A percentile compares a stretch with the other conserved stretches of the same genome.
phyloP scores from a whole-genome alignment of 2,888 invertebrate genomes.

The Trissoscelio sp. region DNA sequence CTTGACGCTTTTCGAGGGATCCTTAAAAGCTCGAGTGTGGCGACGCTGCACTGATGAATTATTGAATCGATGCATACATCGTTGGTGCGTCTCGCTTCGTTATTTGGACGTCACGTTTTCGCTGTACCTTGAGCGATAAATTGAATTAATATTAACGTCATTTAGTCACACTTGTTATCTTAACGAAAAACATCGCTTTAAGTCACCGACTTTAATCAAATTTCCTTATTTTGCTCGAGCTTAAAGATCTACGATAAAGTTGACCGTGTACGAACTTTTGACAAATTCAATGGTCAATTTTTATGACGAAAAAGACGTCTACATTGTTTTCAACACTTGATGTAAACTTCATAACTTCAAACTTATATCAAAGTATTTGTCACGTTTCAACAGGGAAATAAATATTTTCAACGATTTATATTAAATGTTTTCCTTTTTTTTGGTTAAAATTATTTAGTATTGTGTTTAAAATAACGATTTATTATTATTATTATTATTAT shows the following conservation, averaged over 20 bases:
- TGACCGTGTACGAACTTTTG: conserved; percentile 18
- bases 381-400: not conserved
- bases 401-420: not conserved
- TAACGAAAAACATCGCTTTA: conserved; percentile 23
- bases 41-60: conserved; percentile 46
- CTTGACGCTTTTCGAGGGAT: conserved; percentile 45
- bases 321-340: conserved; percentile 15
- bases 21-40: conserved; percentile 41
- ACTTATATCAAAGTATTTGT: too few species aligned
- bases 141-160: conserved; percentile 52
- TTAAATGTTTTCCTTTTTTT: too few species aligned
- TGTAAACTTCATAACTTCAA: conserved; percentile 9
- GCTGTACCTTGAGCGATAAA: conserved; percentile 31
- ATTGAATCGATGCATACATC: conserved; percentile 52
- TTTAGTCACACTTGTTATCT: conserved; percentile 23
- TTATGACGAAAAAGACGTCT: conserved; percentile 2
- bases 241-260: conserved; percentile 6
- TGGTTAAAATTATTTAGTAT: too few species aligned
- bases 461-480: too few species aligned
- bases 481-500: too few species aligned
- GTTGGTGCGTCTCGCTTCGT: conserved; percentile 37
- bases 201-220: conserved; percentile 34
- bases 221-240: conserved; percentile 18
- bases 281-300: conserved; percentile 25
- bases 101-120: conserved; percentile 41